Base-by-base conservation (phyloP, 2,113 vertebrate genomes). In the Neolamprologus variostigma region DNA sequence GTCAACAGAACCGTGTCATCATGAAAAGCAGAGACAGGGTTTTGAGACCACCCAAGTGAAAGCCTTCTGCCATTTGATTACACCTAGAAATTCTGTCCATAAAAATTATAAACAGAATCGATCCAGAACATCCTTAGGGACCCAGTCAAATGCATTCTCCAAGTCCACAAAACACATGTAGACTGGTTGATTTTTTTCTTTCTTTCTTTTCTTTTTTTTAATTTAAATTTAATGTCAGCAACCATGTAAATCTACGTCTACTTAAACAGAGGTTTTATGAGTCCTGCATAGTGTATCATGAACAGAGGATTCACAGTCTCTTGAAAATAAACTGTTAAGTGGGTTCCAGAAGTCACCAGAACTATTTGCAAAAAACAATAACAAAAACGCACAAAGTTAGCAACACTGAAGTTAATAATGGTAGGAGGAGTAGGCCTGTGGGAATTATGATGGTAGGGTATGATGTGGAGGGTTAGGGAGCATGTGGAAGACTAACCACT, bases 191-290 rank as follows among this genome's bases (percentile, higher is more conserved):
- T 33, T 19, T 1, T 17, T 33, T 31, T 28, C 7, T 59, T 4
- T 59, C 13, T 59, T 16, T 5, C 1, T 59, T 14, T 13, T 8
- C 8, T 59, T 28, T 3, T 17, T 31, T 59, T 59, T 0, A 1
- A 31, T 31, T 14, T 31, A 10, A 61, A 61, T 61, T 63, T 63
- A 21, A 23, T 71, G n/a, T 42, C n/a, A 40, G 33, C 19, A 66
- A 66, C 61, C 33, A 66, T 40, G 19, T 68, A 68, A 68, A 21
- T 68, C 35, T 68, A 68, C 19, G 11, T 40, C n/a, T 40, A 23
- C 11, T 23, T 40, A 40, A 21, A 68, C n/a, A 40, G 31, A 35
- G 31, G 61, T 23, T 71, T 40, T 23, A 14, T 42, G 33, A 16
- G 11, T 66, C 61, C 61, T n/a, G 17, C 19, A 12, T 35, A 66